phyloP scores from a whole-genome alignment of 2,888 invertebrate genomes.

The Campoplex nolae region DNA sequence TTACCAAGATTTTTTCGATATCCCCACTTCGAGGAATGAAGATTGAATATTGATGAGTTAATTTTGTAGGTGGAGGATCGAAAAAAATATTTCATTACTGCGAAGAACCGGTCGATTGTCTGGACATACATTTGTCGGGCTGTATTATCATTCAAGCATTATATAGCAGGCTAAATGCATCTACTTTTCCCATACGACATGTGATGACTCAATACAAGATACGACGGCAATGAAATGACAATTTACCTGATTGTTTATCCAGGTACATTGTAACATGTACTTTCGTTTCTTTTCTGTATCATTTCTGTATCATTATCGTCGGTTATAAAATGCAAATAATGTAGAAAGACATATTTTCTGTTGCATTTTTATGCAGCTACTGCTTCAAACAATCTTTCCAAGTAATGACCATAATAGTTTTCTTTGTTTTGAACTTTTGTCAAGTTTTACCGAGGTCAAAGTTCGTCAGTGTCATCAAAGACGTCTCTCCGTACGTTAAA shows the following conservation, averaged over 20 bases:
- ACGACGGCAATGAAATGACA: not conserved
- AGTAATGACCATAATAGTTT: not conserved
- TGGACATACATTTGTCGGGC: not conserved
- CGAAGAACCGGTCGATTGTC: not conserved
- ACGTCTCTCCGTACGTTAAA: not conserved
- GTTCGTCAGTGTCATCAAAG: not conserved
- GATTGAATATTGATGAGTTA: not conserved
- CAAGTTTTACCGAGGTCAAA: not conserved
- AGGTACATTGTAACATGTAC: not conserved
- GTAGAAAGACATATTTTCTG: not conserved
- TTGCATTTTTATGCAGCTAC: not conserved
- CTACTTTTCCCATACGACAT: not conserved
- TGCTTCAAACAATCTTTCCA: not conserved
- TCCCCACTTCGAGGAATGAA: not conserved
- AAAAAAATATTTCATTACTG: not conserved
- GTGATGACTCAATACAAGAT: not conserved
- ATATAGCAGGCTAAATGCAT: not conserved
- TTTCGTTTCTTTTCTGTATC: not conserved
- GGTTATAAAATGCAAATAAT: conserved; percentile 23
- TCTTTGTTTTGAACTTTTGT: not conserved
- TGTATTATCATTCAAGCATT: not conserved
- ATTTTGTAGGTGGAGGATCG: not conserved
- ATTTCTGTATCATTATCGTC: conserved; percentile 5
- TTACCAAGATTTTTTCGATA: not conserved
- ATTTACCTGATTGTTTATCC: not conserved